phyloP scores from a whole-genome alignment of 2,888 invertebrate genomes.

The Hymenopus coronatus region DNA sequence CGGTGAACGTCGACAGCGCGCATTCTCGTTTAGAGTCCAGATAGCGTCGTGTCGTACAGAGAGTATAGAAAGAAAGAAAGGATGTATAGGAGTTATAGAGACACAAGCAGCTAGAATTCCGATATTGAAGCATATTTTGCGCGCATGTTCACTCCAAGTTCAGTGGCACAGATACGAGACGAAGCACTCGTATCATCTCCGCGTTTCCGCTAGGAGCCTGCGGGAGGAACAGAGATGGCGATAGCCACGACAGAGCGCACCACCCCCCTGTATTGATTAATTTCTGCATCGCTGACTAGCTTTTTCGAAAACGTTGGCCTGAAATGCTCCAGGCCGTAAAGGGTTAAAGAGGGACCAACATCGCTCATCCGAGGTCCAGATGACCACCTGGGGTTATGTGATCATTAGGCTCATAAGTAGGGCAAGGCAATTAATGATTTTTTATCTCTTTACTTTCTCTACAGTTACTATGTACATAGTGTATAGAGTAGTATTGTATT shows the following conservation, averaged over 20 bases:
- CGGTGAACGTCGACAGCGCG: neutral
- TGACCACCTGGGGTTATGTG: neutral
- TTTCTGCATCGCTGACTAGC: constrained; percentile 2
- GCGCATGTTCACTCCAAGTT: neutral
- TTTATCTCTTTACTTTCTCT: no score
- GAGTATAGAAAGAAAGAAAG: neutral
- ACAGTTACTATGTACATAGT: no score
- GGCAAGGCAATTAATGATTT: no score
- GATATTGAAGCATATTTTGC: neutral
- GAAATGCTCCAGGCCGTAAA: neutral
- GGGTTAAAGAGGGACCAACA: neutral
- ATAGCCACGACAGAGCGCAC: neutral
- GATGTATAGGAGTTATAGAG: neutral
- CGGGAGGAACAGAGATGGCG: neutral
- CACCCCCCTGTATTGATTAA: constrained; percentile 17
- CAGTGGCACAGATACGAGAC: neutral
- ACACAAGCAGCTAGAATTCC: neutral
- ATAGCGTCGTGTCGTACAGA: neutral
- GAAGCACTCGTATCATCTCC: neutral
- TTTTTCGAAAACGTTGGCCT: neutral
- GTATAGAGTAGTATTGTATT: no score
- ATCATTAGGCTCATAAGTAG: neutral
- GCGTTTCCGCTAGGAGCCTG: neutral
- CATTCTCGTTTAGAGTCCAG: neutral
- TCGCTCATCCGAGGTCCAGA: neutral